Evolutionary conservation across 2,888 invertebrate species (phyloP).

Genomic region (Diarsia dahlii): DNA sequence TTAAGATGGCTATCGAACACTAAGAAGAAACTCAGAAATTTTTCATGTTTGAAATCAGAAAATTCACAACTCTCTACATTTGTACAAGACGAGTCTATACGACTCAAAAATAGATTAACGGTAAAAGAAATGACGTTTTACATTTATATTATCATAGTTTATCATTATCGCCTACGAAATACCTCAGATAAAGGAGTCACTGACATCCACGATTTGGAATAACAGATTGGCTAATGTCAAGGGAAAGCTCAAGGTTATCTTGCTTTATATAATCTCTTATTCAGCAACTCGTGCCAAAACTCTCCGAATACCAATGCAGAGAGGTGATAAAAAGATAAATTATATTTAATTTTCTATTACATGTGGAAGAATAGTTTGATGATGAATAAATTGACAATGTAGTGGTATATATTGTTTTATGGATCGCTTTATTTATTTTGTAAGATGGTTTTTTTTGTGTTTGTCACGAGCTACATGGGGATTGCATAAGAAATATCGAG

Average conservation of each 20-base stretch:
- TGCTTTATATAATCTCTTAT: conserved; percentile 32
- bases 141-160: conserved; percentile 45
- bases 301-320: conserved; percentile 18
- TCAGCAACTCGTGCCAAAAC: conserved; percentile 44
- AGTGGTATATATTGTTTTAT: neutral
- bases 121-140: conserved; percentile 17
- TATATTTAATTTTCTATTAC: neutral
- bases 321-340: conserved; percentile 2
- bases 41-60: neutral
- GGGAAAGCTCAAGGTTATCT: conserved; percentile 65
- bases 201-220: conserved; percentile 65
- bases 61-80: neutral
- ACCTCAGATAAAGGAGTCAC: conserved; percentile 68
- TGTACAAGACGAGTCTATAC: neutral
- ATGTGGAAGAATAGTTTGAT: conserved; percentile 5
- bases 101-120: conserved; percentile 10
- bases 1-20: too few species aligned
- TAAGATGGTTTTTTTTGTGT: neutral
- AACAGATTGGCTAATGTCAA: conserved; percentile 67
- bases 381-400: neutral
- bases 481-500: neutral
- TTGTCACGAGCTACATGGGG: neutral
- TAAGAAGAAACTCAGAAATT: too few species aligned
- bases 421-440: neutral
- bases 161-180: conserved; percentile 63